Evolutionary conservation across 2,888 invertebrate species (phyloP).

Genomic region (Tricholauxania praeusta): DNA sequence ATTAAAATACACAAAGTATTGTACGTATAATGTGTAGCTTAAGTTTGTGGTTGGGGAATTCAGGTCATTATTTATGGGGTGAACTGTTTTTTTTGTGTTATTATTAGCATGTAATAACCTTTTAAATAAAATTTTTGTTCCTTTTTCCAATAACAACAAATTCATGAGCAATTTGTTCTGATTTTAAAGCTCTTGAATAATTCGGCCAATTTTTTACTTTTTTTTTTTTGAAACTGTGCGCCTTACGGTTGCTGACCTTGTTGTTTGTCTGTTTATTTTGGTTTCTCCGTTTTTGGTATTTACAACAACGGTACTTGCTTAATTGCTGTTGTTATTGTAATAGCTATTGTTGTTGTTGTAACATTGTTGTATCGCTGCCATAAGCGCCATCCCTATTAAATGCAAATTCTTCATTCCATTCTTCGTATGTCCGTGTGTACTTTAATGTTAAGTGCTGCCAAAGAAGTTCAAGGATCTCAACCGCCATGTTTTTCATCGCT

Average conservation of each 20-base stretch:
- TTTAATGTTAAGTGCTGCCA: slow-evolving; percentile 31
- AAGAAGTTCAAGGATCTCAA: slow-evolving; percentile 44
- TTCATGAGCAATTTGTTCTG: slow-evolving; percentile 58
- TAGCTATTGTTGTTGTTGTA: slow-evolving; percentile 3
- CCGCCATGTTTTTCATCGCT: slow-evolving; percentile 38
- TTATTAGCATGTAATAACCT: neutral
- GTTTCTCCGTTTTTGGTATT: slow-evolving; percentile 22
- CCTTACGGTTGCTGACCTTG: slow-evolving; percentile 7
- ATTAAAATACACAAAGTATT: too few relatives aligned
- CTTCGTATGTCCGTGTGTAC: too few relatives aligned
- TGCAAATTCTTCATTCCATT: slow-evolving; percentile 12
- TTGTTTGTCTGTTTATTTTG: slow-evolving; percentile 22
- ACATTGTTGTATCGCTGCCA: neutral
- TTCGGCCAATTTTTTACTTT: neutral
- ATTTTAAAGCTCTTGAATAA: slow-evolving; percentile 43
- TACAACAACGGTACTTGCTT: slow-evolving; percentile 58
- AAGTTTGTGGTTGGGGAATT: too few relatives aligned
- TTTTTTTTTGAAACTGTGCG: neutral
- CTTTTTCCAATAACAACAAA: slow-evolving; percentile 5
- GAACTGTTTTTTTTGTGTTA: slow-evolving; percentile 5
- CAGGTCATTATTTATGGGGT: slow-evolving; percentile 27
- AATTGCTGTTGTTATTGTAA: slow-evolving; percentile 49
- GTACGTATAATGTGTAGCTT: too few relatives aligned
- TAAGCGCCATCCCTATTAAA: neutral
- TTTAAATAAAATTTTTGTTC: neutral